Conservation (phyloP, 2,113 vertebrate genomes). For the Chaetura pelagica region DNA sequence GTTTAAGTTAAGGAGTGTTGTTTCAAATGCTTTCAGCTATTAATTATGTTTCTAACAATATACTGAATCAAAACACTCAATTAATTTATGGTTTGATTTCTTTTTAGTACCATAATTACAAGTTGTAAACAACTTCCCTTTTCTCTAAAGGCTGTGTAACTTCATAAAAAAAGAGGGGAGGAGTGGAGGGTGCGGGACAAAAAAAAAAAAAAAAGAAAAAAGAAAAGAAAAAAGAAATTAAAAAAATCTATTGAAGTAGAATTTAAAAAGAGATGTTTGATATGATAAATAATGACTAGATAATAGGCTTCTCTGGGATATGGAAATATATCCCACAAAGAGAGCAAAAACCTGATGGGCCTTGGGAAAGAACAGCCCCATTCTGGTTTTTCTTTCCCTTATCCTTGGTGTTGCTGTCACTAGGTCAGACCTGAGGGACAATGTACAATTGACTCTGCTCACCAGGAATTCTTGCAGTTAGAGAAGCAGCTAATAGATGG, state of each 20-base stretch:
- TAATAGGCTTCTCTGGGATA: slow-evolving; percentile 85
- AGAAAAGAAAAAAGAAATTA: background rate
- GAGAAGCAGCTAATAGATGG: background rate
- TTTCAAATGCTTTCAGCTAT: slow-evolving; percentile 63
- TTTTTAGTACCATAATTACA: slow-evolving; percentile 73
- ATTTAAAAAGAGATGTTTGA: slow-evolving; percentile 81
- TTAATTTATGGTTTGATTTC: slow-evolving; percentile 69
- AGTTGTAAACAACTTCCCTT: slow-evolving; percentile 73
- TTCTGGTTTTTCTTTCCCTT: background rate
- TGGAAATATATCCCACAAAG: slow-evolving; percentile 74
- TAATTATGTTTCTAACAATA: slow-evolving; percentile 76
- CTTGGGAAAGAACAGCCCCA: background rate
- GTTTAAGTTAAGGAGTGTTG: slow-evolving; percentile 14
- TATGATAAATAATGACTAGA: slow-evolving; percentile 80
- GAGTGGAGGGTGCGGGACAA: background rate
- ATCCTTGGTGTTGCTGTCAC: background rate
- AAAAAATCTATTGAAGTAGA: slow-evolving; percentile 77
- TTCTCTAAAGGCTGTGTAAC: slow-evolving; percentile 73
- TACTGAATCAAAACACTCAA: slow-evolving; percentile 72
- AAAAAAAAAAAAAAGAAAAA: background rate
- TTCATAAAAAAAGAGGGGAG: slow-evolving; percentile 65
- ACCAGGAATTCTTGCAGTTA: background rate
- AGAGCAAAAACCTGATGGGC: slow-evolving; percentile 46
- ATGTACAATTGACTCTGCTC: background rate
- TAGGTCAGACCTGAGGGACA: background rate